A percentile compares a stretch with the other conserved stretches of the same genome.
Evolutionary conservation across 2,113 vertebrate genomes (phyloP).

Genomic region (Uria lomvia): DNA sequence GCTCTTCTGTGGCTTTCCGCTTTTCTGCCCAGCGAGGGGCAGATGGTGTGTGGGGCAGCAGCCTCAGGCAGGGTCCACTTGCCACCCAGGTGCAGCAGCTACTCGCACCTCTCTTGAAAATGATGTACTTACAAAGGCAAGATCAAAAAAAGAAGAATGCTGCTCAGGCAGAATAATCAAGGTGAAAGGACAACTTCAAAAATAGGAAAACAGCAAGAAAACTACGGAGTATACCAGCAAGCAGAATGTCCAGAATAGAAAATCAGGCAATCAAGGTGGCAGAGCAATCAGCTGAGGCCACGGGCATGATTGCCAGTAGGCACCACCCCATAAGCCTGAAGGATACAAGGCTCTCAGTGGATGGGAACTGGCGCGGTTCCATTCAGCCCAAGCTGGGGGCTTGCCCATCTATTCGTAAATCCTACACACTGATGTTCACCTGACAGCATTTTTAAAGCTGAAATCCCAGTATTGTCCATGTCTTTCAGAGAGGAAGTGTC

Average conservation of each 20-base stretch:
- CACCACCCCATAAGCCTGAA: not conserved
- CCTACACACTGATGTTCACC: not conserved
- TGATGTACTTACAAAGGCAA: not conserved
- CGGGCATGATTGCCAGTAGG: not conserved
- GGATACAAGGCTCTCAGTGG: not conserved
- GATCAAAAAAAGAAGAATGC: not conserved
- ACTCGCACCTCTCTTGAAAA: not conserved
- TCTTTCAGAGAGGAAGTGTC: not conserved
- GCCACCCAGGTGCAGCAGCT: not conserved
- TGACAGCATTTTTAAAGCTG: not conserved
- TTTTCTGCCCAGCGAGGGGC: not conserved
- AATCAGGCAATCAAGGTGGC: not conserved
- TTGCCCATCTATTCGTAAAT: not conserved
- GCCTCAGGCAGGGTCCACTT: not conserved
- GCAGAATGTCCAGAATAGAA: not conserved
- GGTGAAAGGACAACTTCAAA: not conserved
- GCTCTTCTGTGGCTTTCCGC: fast-evolving
- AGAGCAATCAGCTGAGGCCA: not conserved
- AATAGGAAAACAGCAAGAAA: not conserved
- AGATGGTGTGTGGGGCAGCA: not conserved
- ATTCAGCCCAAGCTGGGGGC: not conserved
- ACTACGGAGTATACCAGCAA: not conserved
- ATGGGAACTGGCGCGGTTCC: not conserved
- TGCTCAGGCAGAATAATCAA: not conserved
- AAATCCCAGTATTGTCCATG: not conserved